Evolutionary conservation across 2,888 invertebrate species (phyloP).

Genomic region (Scaptomyza tumidula): DNA sequence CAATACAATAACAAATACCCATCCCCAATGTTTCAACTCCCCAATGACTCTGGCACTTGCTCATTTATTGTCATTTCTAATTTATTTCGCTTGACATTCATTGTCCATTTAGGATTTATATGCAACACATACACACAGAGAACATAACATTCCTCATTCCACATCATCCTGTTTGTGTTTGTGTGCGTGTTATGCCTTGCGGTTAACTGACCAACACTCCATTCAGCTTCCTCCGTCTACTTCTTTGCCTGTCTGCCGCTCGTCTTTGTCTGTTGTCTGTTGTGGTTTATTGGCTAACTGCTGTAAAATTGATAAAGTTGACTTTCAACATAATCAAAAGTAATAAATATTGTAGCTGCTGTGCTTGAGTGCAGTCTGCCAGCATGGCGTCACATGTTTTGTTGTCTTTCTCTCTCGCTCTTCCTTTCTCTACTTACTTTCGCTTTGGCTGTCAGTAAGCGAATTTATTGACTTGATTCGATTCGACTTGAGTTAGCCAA

Average conservation of each 20-base stretch:
- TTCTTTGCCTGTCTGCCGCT: constrained; percentile 6
- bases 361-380: constrained; percentile 73
- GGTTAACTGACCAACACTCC: constrained; percentile 32
- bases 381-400: constrained; percentile 63
- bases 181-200: constrained; percentile 35
- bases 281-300: constrained; percentile 78
- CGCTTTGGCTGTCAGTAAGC: constrained; percentile 32
- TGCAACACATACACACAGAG: constrained; percentile 48
- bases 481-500: constrained; percentile 67
- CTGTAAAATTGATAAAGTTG: constrained; percentile 80
- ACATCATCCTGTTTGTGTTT: constrained; percentile 39
- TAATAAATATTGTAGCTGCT: constrained; percentile 79
- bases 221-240: background rate
- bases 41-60: constrained; percentile 59
- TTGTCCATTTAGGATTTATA: constrained; percentile 79
- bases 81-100: constrained; percentile 77
- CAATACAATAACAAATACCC: constrained; percentile 1
- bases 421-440: background rate
- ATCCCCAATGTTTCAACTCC: constrained; percentile 4
- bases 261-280: constrained; percentile 46
- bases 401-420: background rate
- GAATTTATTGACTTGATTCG: constrained; percentile 62
- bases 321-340: constrained; percentile 79
- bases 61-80: constrained; percentile 79
- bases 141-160: constrained; percentile 36